Conservation (phyloP, 2,888 invertebrate genomes). For the Drosophila parthenogenetica region DNA sequence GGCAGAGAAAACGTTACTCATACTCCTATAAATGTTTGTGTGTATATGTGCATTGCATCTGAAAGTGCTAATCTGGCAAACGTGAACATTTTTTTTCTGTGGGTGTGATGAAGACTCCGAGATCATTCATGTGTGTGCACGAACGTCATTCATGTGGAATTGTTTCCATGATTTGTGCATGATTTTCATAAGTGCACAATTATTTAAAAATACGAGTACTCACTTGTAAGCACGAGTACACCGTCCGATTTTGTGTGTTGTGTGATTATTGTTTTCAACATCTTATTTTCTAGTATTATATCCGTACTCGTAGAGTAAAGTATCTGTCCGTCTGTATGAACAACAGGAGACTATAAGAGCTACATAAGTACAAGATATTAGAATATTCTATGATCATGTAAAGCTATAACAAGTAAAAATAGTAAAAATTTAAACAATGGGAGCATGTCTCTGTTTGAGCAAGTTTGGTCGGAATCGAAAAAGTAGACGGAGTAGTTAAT, state of each 20-base stretch:
- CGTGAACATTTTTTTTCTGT: not conserved
- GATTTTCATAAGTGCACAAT: conserved; percentile 15
- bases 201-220: conserved; percentile 21
- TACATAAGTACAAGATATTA: no score
- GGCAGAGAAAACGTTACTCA: conserved; percentile 14
- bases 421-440: no score
- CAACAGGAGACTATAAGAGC: no score
- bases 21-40: not conserved
- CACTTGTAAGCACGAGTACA: conserved; percentile 11
- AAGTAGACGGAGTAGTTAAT: no score
- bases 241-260: not conserved
- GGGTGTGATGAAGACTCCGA: conserved; percentile 2
- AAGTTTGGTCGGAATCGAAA: no score
- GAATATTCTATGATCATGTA: no score
- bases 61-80: conserved; percentile 16
- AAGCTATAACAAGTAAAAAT: no score
- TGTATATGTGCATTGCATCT: not conserved
- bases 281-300: not conserved
- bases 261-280: not conserved
- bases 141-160: conserved; percentile 35
- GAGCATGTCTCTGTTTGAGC: no score
- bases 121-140: conserved; percentile 31
- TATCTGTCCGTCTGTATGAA: no score
- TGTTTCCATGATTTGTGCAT: conserved; percentile 7
- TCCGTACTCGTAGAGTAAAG: no score